phyloP scores from a whole-genome alignment of 2,888 invertebrate species.

The Silvanus unidentatus region DNA sequence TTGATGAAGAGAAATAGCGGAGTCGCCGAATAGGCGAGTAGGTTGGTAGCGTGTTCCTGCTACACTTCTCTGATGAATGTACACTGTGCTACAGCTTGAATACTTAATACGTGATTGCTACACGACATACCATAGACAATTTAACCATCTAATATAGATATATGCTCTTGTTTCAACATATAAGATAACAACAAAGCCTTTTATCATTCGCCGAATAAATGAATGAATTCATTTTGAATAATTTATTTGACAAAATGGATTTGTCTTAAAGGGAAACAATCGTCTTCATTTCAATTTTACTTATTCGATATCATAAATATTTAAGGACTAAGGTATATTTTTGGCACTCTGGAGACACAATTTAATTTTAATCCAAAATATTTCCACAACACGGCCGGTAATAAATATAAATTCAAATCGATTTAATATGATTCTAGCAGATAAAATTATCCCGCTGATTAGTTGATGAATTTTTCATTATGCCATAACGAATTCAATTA shows the following conservation, averaged over 20 bases:
- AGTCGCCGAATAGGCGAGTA: conserved; percentile 30
- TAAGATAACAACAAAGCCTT: conserved; percentile 18
- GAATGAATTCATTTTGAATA: background rate
- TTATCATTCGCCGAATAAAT: conserved; percentile 2
- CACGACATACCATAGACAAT: conserved; percentile 38
- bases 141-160: conserved; percentile 35
- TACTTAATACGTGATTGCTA: conserved; percentile 42
- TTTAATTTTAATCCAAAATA: too few species aligned
- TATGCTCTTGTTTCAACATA: conserved; percentile 19
- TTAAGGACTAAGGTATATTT: too few species aligned
- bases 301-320: too few species aligned
- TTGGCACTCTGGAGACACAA: too few species aligned
- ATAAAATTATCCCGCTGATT: conserved; percentile 30
- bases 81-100: conserved; percentile 38
- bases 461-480: conserved; percentile 26
- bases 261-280: too few species aligned
- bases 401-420: background rate
- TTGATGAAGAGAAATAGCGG: conserved; percentile 45
- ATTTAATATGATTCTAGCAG: background rate
- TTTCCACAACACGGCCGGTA: too few species aligned
- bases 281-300: too few species aligned
- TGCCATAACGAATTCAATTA: conserved; percentile 20
- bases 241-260: too few species aligned
- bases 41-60: conserved; percentile 21
- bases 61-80: conserved; percentile 38